A percentile compares a stretch with the other conserved stretches of the same genome.
These are phyloP conservation scores for Ovis canadensis DNA, from an alignment of 2,113 vertebrate species.

Conservation along the genomic window DNA sequence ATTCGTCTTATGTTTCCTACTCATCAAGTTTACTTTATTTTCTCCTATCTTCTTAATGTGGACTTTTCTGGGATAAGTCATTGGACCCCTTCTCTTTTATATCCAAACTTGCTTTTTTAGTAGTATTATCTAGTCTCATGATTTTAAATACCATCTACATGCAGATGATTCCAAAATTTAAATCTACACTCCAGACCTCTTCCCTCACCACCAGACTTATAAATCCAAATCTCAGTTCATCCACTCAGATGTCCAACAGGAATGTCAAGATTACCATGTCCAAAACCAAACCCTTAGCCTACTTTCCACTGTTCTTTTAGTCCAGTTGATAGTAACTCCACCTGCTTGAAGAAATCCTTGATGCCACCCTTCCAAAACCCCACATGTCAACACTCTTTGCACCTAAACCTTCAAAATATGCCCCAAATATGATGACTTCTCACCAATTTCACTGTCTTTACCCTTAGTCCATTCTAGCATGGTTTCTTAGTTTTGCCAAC, in stretches of 20 bases:
- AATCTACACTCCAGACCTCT: neutral
- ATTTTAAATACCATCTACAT: neutral
- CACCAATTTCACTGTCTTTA: neutral
- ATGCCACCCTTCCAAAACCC: neutral
- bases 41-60: neutral
- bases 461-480: neutral
- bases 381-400: neutral
- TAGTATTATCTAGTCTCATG: neutral
- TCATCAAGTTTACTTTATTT: neutral
- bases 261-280: neutral
- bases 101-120: neutral
- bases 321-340: neutral
- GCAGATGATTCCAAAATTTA: neutral
- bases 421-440: neutral
- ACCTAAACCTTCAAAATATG: neutral
- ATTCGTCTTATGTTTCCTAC: neutral
- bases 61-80: neutral
- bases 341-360: neutral
- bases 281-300: neutral
- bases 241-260: neutral
- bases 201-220: neutral
- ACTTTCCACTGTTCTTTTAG: neutral
- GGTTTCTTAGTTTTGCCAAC: neutral
- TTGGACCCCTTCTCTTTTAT: neutral
- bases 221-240: neutral